These are phyloP conservation scores for Scaptomyza caliginosa DNA, from an alignment of 2,888 invertebrate genomes.

Conservation along the genomic window DNA sequence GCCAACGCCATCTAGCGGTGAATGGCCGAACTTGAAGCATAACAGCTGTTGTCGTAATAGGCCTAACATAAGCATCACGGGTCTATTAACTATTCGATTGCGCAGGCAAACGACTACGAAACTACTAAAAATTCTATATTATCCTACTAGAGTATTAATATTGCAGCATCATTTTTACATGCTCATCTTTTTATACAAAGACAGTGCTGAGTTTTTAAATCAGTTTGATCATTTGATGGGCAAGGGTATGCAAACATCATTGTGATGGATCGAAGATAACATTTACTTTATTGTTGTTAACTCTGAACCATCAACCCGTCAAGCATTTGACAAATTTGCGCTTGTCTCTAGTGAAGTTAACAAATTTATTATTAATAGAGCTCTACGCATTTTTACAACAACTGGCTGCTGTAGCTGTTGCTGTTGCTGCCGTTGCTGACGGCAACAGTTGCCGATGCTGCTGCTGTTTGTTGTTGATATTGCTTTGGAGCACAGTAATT, in stretches of 20 bases:
- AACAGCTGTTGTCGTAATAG: slow-evolving; percentile 20
- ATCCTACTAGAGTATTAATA: neutral
- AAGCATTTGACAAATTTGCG: slow-evolving; percentile 52
- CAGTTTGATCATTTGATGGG: neutral
- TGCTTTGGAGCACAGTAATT: slow-evolving; percentile 54
- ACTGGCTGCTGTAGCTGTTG: slow-evolving; percentile 20
- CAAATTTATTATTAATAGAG: slow-evolving; percentile 58
- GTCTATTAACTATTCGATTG: neutral
- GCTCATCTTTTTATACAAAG: too few relatives aligned
- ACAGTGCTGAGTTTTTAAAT: neutral
- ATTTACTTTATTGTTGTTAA: slow-evolving; percentile 10
- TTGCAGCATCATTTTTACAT: neutral
- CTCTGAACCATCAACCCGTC: slow-evolving; percentile 29
- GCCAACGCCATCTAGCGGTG: slow-evolving; percentile 32
- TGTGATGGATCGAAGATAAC: slow-evolving; percentile 15
- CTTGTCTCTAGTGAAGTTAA: slow-evolving; percentile 49
- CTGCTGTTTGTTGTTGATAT: slow-evolving; percentile 10
- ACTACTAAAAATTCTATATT: neutral
- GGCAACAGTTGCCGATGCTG: slow-evolving; percentile 33
- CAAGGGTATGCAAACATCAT: slow-evolving; percentile 15
- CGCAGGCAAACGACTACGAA: neutral
- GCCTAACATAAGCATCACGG: slow-evolving; percentile 1
- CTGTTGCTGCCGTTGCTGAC: slow-evolving; percentile 34
- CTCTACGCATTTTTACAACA: slow-evolving; percentile 31
- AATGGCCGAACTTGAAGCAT: neutral